Evolutionary conservation across 2,888 invertebrate species (phyloP).

Genomic region (Girardia tigrina): DNA sequence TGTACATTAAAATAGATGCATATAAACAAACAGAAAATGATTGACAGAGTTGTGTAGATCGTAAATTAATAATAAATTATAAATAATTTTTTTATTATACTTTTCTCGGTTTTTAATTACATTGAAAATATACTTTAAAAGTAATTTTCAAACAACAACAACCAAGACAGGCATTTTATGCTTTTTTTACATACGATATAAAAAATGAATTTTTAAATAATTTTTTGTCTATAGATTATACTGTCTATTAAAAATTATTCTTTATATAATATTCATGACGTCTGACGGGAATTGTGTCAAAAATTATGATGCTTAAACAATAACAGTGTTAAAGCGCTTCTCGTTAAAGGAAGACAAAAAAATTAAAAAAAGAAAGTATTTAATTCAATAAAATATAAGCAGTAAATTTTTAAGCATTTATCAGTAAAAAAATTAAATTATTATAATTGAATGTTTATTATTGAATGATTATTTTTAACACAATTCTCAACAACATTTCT

Average conservation of each 20-base stretch:
- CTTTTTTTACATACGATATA: not conserved
- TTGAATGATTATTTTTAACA: too few relatives aligned
- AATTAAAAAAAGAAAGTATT: not conserved
- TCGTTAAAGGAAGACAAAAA: not conserved
- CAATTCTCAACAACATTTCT: too few relatives aligned
- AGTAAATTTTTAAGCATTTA: too few relatives aligned
- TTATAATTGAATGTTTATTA: too few relatives aligned
- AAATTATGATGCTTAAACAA: not conserved
- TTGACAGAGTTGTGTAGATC: slow-evolving; percentile 16
- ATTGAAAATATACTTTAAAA: not conserved
- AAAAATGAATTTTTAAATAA: not conserved
- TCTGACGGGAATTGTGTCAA: slow-evolving; percentile 8
- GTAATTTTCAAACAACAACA: not conserved
- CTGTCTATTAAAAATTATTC: not conserved
- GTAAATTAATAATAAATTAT: slow-evolving; percentile 3
- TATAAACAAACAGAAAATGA: slow-evolving; percentile 12
- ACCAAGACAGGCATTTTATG: not conserved
- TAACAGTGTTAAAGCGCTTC: not conserved
- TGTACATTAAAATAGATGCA: too few relatives aligned
- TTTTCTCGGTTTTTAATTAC: not conserved
- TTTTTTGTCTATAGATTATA: not conserved
- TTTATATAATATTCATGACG: not conserved
- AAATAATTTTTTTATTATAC: too few relatives aligned
- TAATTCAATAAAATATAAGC: too few relatives aligned
- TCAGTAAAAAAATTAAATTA: too few relatives aligned